These are phyloP conservation scores for Psylliodes chrysocephalus DNA, from an alignment of 2,888 invertebrate species.

Conservation along the genomic window DNA sequence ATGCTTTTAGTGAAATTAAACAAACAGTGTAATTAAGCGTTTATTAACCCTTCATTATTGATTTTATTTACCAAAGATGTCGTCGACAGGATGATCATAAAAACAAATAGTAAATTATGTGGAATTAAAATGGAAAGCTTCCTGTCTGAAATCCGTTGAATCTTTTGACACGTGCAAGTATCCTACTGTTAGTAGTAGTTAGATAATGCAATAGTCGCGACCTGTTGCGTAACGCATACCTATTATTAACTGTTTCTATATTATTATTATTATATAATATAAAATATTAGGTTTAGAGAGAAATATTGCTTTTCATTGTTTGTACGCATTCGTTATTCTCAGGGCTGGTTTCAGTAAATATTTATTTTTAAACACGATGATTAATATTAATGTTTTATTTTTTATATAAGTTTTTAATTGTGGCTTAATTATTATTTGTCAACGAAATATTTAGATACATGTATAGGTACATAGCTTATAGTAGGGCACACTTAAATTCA, in stretches of 20 bases:
- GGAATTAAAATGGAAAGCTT: neutral
- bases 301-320: neutral
- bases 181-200: neutral
- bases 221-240: slow-evolving; percentile 1
- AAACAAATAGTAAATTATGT: neutral
- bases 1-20: no score
- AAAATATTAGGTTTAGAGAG: neutral
- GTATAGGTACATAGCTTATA: no score
- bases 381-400: no score
- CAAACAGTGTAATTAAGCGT: no score
- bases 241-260: neutral
- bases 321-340: neutral
- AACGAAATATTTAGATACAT: no score
- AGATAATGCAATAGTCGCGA: neutral
- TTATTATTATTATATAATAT: neutral
- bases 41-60: neutral
- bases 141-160: slow-evolving; percentile 1
- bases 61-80: neutral
- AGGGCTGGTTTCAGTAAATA: no score
- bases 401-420: no score
- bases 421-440: no score
- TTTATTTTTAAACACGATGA: no score
- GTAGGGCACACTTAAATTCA: no score
- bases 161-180: slow-evolving; percentile 9
- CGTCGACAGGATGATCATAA: slow-evolving; percentile 1